These are phyloP conservation scores for Malachius bipustulatus DNA, from an alignment of 2,888 invertebrate genomes.

Conservation along the genomic window DNA sequence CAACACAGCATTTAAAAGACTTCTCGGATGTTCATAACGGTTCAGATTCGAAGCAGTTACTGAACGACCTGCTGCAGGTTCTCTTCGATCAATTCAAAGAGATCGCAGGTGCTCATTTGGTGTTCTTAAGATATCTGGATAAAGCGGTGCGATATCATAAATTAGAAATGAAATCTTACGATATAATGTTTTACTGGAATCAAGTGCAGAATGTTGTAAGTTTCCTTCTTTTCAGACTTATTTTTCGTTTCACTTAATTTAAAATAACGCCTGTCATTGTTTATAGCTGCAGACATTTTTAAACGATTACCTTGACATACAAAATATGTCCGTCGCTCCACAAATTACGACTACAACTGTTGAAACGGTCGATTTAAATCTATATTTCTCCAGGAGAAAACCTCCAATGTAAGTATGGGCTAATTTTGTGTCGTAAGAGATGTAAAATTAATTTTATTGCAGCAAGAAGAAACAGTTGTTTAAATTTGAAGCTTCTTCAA, in stretches of 20 bases:
- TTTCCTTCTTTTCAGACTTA: constrained; percentile 7
- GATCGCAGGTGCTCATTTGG: constrained; percentile 63
- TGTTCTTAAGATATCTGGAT: constrained; percentile 52
- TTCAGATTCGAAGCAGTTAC: constrained; percentile 25
- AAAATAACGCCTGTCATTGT: too few species aligned
- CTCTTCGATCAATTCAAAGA: constrained; percentile 74
- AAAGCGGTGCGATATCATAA: constrained; percentile 48
- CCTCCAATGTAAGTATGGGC: constrained; percentile 31
- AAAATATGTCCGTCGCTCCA: constrained; percentile 57
- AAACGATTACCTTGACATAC: constrained; percentile 78
- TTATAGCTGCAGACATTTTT: constrained; percentile 70
- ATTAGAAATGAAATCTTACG: constrained; percentile 47
- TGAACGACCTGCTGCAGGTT: constrained; percentile 52
- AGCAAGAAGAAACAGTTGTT: constrained; percentile 51
- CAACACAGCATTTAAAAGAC: constrained; percentile 64
- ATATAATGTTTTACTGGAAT: constrained; percentile 74
- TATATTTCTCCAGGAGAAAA: constrained; percentile 42
- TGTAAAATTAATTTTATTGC: constrained; percentile 19
- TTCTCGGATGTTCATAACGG: constrained; percentile 38
- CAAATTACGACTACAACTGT: constrained; percentile 34
- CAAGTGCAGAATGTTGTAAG: constrained; percentile 80
- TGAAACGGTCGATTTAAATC: constrained; percentile 43
- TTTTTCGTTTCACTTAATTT: constrained; percentile 4
- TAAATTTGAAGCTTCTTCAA: constrained; percentile 54
- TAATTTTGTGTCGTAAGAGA: constrained; percentile 9